These are phyloP conservation scores for Lasioglossum albipes DNA, from an alignment of 1,140 invertebrate genomes.

Conservation along the genomic window DNA sequence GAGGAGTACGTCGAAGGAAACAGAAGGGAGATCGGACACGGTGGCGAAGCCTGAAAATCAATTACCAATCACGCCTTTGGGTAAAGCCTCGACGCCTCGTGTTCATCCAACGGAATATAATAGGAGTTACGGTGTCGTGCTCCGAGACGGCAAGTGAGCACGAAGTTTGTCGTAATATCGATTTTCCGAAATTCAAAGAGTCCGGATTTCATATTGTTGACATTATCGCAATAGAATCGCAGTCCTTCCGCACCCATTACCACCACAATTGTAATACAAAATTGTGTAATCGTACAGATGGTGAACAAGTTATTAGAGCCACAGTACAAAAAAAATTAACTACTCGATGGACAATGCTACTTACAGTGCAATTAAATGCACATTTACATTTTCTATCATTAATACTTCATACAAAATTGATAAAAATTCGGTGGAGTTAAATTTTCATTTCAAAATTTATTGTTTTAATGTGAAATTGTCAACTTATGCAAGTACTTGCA, in stretches of 20 bases:
- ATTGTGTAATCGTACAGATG: neutral
- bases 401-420: no score
- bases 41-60: slow-evolving; percentile 71
- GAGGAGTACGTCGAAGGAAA: slow-evolving; percentile 46
- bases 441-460: no score
- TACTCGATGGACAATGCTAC: no score
- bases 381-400: no score
- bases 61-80: slow-evolving; percentile 71
- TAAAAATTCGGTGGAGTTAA: no score
- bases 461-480: no score
- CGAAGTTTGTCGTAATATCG: slow-evolving; percentile 56
- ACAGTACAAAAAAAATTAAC: no score
- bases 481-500: no score
- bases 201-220: neutral
- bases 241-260: neutral
- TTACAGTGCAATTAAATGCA: no score
- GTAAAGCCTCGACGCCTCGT: slow-evolving; percentile 65
- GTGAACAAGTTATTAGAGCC: no score
- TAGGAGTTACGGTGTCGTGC: slow-evolving; percentile 63
- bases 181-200: slow-evolving; percentile 58
- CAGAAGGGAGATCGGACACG: slow-evolving; percentile 44
- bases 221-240: neutral
- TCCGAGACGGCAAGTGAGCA: slow-evolving; percentile 53
- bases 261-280: neutral
- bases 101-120: slow-evolving; percentile 68